phyloP scores from a whole-genome alignment of 2,797 vertebrate genomes.

The Pipistrellus nathusii region DNA sequence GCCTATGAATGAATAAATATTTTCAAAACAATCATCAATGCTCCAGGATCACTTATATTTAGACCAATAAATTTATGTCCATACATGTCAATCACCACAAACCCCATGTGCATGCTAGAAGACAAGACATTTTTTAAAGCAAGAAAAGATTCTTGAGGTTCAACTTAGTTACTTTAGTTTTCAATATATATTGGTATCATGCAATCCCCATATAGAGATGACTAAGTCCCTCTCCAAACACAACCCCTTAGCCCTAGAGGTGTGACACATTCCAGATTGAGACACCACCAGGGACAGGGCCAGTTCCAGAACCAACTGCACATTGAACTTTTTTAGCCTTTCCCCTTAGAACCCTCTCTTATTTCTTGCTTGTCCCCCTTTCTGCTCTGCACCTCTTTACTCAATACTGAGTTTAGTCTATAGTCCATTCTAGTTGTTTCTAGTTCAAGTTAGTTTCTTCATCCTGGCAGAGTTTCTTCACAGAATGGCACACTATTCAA shows the following conservation, averaged over 20 bases:
- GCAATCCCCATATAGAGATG: background rate
- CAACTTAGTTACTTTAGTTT: background rate
- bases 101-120: background rate
- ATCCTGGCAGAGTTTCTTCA: background rate
- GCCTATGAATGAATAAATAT: background rate
- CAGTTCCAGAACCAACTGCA: background rate
- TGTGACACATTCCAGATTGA: background rate
- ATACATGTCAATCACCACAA: background rate
- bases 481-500: background rate
- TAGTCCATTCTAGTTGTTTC: background rate
- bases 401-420: background rate
- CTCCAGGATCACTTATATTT: background rate
- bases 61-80: background rate
- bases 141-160: background rate
- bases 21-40: background rate
- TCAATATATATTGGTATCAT: background rate
- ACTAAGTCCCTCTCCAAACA: background rate
- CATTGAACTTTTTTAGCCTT: background rate
- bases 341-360: background rate
- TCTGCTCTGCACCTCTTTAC: background rate
- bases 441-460: background rate
- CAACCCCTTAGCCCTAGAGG: background rate
- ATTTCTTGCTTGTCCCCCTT: background rate
- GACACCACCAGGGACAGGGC: background rate
- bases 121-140: slow-evolving; percentile 34